Evolutionary conservation across 2,113 vertebrate species (phyloP).

Genomic region (Procapra przewalskii): DNA sequence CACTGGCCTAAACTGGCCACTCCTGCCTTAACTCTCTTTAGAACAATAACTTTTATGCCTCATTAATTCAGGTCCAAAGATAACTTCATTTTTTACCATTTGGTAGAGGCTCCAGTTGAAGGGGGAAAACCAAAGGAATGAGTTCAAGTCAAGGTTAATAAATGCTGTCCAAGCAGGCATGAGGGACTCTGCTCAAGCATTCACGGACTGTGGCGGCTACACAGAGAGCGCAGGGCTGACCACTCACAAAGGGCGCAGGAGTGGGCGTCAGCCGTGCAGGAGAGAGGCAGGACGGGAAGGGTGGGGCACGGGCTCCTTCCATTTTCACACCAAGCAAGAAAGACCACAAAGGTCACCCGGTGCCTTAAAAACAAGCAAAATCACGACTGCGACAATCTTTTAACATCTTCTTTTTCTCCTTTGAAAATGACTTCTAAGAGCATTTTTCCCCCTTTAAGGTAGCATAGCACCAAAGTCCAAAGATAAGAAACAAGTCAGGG

Average conservation of each 20-base stretch:
- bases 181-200: background rate
- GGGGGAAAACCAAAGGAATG: background rate
- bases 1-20: background rate
- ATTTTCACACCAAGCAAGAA: background rate
- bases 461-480: background rate
- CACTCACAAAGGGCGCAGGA: background rate
- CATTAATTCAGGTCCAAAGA: conserved; percentile 24
- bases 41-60: background rate
- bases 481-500: background rate
- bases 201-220: background rate
- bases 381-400: background rate
- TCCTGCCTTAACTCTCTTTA: background rate
- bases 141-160: background rate
- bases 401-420: background rate
- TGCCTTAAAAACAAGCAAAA: background rate
- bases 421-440: background rate
- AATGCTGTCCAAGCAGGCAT: background rate
- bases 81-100: background rate
- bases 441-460: background rate
- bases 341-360: background rate
- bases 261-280: background rate
- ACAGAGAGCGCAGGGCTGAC: background rate
- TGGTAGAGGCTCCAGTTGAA: background rate
- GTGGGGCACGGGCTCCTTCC: background rate
- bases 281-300: background rate